Conservation (phyloP, 2,797 vertebrate genomes). For the Holocentrus rufus region DNA sequence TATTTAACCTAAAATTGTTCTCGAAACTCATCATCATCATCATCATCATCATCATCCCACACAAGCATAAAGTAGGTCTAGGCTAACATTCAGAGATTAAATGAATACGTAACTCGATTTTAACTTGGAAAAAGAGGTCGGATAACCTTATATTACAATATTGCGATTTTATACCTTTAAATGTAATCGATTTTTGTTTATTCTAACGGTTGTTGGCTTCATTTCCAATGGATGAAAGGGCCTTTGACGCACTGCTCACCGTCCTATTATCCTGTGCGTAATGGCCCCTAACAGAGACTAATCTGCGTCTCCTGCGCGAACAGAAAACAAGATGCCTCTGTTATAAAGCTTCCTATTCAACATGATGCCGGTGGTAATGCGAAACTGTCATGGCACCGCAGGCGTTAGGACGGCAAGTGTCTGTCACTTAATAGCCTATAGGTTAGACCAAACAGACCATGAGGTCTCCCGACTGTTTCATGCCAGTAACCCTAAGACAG, state of each 20-base stretch:
- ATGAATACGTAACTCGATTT: too few species aligned
- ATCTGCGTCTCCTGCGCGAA: constrained; percentile 37
- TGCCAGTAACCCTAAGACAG: too few species aligned
- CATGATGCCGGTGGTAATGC: constrained; percentile 49
- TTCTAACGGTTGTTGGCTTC: too few species aligned
- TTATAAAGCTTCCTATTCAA: constrained; percentile 33
- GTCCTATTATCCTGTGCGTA: constrained; percentile 59
- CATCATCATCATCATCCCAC: too few species aligned
- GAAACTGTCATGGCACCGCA: constrained; percentile 56
- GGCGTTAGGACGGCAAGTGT: constrained; percentile 51
- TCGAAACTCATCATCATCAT: too few species aligned
- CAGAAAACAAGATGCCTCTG: constrained; percentile 65
- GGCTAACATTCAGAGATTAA: too few species aligned
- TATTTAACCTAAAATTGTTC: too few species aligned
- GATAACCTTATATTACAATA: too few species aligned
- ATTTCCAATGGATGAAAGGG: constrained; percentile 9
- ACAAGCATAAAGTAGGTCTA: too few species aligned
- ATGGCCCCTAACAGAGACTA: constrained; percentile 57
- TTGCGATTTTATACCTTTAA: too few species aligned
- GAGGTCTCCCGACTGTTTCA: neutral
- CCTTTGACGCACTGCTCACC: constrained; percentile 31
- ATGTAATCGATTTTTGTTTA: too few species aligned
- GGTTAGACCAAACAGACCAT: constrained; percentile 9
- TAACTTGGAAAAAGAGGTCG: too few species aligned
- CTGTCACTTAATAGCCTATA: constrained; percentile 59